Percentiles rank a stretch among this genome's conserved stretches.
Conservation (phyloP, 2,797 vertebrate species). For the Sebastes steindachneri region DNA sequence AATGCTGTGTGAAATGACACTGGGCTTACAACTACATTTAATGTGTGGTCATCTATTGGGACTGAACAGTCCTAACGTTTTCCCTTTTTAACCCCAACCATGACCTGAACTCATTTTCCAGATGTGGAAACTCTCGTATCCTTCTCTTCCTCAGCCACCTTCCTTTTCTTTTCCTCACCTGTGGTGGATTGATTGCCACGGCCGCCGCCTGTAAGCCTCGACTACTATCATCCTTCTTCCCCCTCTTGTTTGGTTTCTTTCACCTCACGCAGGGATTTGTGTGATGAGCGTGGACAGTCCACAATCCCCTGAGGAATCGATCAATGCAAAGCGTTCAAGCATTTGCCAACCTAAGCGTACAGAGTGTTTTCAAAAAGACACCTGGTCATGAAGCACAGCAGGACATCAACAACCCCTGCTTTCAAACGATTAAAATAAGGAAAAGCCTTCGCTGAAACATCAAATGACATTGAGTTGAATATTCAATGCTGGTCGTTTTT, state of each 20-base stretch:
- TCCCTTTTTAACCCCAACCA: background rate
- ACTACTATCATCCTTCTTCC: background rate
- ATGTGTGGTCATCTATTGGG: background rate
- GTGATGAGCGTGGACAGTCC: conserved; percentile 72
- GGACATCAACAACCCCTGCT: conserved; percentile 67
- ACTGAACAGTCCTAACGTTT: conserved; percentile 14
- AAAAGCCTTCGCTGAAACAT: conserved; percentile 81
- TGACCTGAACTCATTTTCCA: conserved; percentile 3
- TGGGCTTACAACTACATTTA: background rate
- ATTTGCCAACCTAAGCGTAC: conserved; percentile 81
- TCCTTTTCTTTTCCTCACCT: conserved; percentile 66
- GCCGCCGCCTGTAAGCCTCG: conserved; percentile 36
- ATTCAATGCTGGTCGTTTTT: conserved; percentile 79
- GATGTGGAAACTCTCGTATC: conserved; percentile 16
- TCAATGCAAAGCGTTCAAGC: conserved; percentile 79
- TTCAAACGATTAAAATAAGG: conserved; percentile 76
- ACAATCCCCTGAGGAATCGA: conserved; percentile 73
- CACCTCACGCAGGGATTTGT: conserved; percentile 57
- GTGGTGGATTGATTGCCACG: conserved; percentile 54
- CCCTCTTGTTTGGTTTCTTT: conserved; percentile 43
- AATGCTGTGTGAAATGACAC: conserved; percentile 15
- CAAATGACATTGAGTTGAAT: conserved; percentile 80
- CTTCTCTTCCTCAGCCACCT: conserved; percentile 68
- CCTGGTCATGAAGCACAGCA: conserved; percentile 77
- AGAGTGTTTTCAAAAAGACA: conserved; percentile 78